These are phyloP conservation scores for Luperina testacea DNA, from an alignment of 2,888 invertebrate species.

Conservation along the genomic window DNA sequence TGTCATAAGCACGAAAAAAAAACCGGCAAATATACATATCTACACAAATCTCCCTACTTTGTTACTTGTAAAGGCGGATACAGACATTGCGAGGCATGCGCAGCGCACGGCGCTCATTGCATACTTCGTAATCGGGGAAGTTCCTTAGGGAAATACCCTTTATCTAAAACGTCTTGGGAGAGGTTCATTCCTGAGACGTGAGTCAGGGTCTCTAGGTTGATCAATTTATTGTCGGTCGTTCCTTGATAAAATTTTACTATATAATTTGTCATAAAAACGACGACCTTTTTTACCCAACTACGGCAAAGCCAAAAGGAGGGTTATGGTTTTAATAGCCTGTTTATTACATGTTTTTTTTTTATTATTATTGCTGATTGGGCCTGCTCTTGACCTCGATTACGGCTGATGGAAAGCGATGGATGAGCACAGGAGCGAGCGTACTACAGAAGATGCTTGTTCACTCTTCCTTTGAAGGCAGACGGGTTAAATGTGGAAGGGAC, in stretches of 20 bases:
- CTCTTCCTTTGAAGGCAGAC: too few relatives aligned
- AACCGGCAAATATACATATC: not conserved
- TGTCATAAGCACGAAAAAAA: not conserved
- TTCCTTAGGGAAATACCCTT: conserved; percentile 4
- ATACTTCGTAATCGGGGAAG: not conserved
- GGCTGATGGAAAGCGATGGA: too few relatives aligned
- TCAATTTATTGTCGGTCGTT: conserved; percentile 10
- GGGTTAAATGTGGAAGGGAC: too few relatives aligned
- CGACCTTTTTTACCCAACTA: not conserved
- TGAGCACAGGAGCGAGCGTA: too few relatives aligned
- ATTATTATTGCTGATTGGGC: too few relatives aligned
- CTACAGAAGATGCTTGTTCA: too few relatives aligned
- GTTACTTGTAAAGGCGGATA: too few relatives aligned
- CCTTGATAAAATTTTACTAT: conserved; percentile 16
- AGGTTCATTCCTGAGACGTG: conserved; percentile 23
- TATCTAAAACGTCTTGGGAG: not conserved
- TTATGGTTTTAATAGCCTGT: not conserved
- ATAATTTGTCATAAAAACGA: not conserved
- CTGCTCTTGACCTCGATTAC: too few relatives aligned
- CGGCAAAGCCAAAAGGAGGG: not conserved
- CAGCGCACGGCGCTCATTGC: too few relatives aligned
- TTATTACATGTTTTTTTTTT: not conserved
- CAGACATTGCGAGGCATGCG: too few relatives aligned
- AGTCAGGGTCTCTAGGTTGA: conserved; percentile 8
- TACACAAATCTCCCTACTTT: not conserved